Conservation (phyloP, 2,797 vertebrate species). For the Periophthalmus magnuspinnatus region DNA sequence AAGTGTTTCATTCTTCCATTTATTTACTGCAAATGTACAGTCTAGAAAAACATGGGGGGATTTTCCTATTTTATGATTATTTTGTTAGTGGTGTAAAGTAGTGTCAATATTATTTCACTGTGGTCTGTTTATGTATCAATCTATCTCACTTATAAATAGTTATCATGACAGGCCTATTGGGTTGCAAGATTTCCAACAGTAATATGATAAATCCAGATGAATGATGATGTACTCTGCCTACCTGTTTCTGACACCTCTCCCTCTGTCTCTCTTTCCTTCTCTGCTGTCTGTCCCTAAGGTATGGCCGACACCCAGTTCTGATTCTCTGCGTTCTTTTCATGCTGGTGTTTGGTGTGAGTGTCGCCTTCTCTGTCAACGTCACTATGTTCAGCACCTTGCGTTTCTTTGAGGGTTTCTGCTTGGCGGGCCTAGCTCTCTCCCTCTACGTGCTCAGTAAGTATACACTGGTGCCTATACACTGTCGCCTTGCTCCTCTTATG, state of each 20-base stretch:
- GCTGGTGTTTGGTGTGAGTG: constrained; percentile 89
- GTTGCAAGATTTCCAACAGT: neutral
- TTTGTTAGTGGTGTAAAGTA: too few species aligned
- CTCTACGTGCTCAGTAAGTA: constrained; percentile 94
- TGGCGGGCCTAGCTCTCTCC: constrained; percentile 93
- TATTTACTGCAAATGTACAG: too few species aligned
- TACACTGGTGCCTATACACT: constrained; percentile 18
- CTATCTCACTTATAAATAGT: too few species aligned
- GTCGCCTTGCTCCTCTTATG: constrained; percentile 7
- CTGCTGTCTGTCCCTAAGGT: constrained; percentile 74
- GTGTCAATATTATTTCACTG: too few species aligned
- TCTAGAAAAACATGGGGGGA: too few species aligned
- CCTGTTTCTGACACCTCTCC: constrained; percentile 8
- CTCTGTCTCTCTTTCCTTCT: constrained; percentile 9
- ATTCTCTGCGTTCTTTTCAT: constrained; percentile 89
- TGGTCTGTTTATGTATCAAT: too few species aligned
- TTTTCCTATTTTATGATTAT: too few species aligned
- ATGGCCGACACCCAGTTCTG: constrained; percentile 92
- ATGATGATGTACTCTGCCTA: neutral
- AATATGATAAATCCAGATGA: neutral
- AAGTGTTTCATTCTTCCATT: too few species aligned
- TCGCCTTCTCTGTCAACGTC: constrained; percentile 93
- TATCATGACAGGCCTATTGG: neutral
- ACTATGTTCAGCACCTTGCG: constrained; percentile 98
- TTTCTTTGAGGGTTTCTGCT: constrained; percentile 97